Base-by-base conservation (phyloP, 2,888 invertebrate species). In the Diploptera punctata region DNA sequence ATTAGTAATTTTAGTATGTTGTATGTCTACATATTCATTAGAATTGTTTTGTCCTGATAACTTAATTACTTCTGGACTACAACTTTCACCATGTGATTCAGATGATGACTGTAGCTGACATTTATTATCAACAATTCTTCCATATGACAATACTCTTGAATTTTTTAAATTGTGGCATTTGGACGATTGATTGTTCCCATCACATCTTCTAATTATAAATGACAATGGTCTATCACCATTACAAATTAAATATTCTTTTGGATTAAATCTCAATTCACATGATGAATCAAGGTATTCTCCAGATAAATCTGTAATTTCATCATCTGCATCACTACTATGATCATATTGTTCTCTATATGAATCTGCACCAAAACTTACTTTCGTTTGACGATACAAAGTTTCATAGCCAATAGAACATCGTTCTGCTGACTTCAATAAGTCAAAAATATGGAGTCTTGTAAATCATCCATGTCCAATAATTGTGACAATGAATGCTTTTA, bases 181-280 rank as follows among this genome's bases (percentile, higher is more conserved):
- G n/a, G n/a, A n/a, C n/a, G n/a, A n/a, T n/a, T n/a, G n/a, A n/a
- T n/a, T n/a, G n/a, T n/a, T n/a, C n/a, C n/a, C n/a, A n/a, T n/a
- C n/a, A 29, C 29, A 68, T 57, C 52, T 61, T 62, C 49, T 72
- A 54, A 72, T 62, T 18, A 72, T 47, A 3, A 72, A 19, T 7
- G 72, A 68, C 5, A 72, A 54, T 18, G 72, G 72, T 60, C 69
- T 72, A 33, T 43, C 18, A 49, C 72, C 72, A 61, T 24, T 43
- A 0, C 31, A 19, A 5, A 72, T 60, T 7, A 49, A 68, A 69
- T 72, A 72, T 10, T 38, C 65, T 21, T 65, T 47, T 7, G 24
- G 26, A n/a, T n/a, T 16, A n/a, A 9, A 7, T 24, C 29, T 18
- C n/a, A 44, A 3, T 47, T 65, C 65, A n/a, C 5, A 4, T 44